Evolutionary conservation across 2,113 vertebrate species (phyloP), one percentile per base, ranked within the genome.

Genomic region (Himantopus leucocephalus): DNA sequence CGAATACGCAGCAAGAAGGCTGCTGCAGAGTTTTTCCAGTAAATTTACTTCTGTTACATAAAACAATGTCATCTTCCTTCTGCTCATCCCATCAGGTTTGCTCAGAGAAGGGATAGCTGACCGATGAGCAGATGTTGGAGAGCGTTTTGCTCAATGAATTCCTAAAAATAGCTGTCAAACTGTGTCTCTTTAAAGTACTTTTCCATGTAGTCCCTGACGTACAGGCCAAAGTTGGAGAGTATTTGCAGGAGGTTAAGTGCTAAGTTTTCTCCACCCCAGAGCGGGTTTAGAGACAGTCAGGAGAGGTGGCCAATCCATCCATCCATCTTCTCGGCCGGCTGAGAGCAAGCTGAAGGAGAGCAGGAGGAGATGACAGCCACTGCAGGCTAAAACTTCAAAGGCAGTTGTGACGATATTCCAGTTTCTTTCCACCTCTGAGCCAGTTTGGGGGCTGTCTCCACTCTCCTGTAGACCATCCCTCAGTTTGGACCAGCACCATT

Each of bases 161-260:
- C 64, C 91, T 84, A 97, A 94, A 97, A 97, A 96, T 91, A 97
- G 93, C 87, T 64, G 24, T 52, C 91, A 82, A 47, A 87, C 81
- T 68, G 60, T 35, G 75, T 93, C 55, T 21, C 74, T 94, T 78
- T 43, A 72, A 97, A 98, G 96, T 93, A 95, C 81, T 94, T 97
- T 97, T 97, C 88, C 91, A 83, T 97, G 97, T 96, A 96, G 82
- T 97, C 96, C 90, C 92, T 48, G 20, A 80, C 90, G 96, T 47
- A 87, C 3, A 32, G 55, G 56, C 48, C 73, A 78, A 94, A 95
- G 58, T 92, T 92, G 78, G 88, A 35, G 71, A 91, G 53, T 37
- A 67, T 56, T 72, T 84, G 56, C 81, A 66, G 72, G 41, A 96
- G 87, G 86, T 84, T 95, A 95, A 96, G 91, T 84, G 85, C 94